phyloP scores from a whole-genome alignment of 2,888 invertebrate species.

The Rotaria magnacalcarata region DNA sequence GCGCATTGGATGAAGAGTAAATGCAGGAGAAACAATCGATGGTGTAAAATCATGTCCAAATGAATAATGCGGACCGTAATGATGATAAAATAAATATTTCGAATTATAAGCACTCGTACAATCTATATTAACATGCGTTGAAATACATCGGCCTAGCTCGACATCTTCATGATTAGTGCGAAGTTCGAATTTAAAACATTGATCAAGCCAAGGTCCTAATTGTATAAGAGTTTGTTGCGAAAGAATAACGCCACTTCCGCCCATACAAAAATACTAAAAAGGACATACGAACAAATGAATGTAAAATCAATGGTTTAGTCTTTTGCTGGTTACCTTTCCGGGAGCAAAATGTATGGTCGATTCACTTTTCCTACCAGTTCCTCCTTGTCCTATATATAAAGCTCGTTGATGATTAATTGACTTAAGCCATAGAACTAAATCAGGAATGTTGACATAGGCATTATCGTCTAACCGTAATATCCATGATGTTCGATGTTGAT shows the following conservation, averaged over 20 bases:
- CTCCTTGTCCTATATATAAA: conserved; percentile 23
- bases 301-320: too few species aligned
- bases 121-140: background rate
- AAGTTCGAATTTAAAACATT: background rate
- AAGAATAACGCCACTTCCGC: background rate
- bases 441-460: conserved; percentile 26
- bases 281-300: background rate
- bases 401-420: background rate
- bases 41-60: conserved; percentile 20
- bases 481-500: conserved; percentile 1
- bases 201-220: background rate
- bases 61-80: background rate
- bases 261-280: conserved; percentile 34
- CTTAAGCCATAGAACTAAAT: background rate
- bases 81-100: background rate
- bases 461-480: conserved; percentile 31
- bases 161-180: conserved; percentile 3
- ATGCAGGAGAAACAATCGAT: background rate
- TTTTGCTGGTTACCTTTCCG: background rate
- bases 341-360: background rate
- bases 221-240: background rate
- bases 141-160: conserved; percentile 31
- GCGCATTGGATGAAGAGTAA: conserved; percentile 22
- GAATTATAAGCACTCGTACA: background rate
- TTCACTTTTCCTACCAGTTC: background rate